Conservation (phyloP, 2,113 vertebrate genomes). For the Origma solitaria region DNA sequence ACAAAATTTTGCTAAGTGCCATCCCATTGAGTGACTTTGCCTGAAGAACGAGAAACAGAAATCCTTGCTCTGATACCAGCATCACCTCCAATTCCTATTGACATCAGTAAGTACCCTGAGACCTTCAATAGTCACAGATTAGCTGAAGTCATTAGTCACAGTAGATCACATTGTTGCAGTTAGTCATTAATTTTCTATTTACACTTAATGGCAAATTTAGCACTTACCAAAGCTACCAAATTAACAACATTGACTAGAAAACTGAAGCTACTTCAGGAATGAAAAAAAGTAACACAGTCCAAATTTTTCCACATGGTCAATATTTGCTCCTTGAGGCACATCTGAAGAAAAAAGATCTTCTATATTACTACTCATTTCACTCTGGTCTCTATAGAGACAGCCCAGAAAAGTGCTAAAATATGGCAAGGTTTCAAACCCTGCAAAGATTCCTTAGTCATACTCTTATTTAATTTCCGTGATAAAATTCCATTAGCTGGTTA, state of each 20-base stretch:
- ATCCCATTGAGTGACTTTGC: neutral
- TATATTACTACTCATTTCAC: neutral
- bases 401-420: neutral
- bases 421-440: neutral
- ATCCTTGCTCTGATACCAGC: neutral
- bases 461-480: neutral
- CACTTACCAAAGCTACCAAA: neutral
- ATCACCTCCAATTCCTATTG: neutral
- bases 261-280: neutral
- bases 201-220: neutral
- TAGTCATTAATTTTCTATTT: slow-evolving; percentile 7
- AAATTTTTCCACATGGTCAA: neutral
- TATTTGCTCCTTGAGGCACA: neutral
- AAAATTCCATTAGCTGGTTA: neutral
- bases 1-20: neutral
- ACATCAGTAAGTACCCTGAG: neutral
- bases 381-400: neutral
- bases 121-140: neutral
- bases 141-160: neutral
- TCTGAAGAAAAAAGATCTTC: neutral
- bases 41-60: neutral
- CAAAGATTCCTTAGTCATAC: slow-evolving; percentile 7
- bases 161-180: neutral
- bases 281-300: neutral
- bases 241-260: neutral